Conservation (phyloP, 2,888 invertebrate species). For the Sisyra terminalis region DNA sequence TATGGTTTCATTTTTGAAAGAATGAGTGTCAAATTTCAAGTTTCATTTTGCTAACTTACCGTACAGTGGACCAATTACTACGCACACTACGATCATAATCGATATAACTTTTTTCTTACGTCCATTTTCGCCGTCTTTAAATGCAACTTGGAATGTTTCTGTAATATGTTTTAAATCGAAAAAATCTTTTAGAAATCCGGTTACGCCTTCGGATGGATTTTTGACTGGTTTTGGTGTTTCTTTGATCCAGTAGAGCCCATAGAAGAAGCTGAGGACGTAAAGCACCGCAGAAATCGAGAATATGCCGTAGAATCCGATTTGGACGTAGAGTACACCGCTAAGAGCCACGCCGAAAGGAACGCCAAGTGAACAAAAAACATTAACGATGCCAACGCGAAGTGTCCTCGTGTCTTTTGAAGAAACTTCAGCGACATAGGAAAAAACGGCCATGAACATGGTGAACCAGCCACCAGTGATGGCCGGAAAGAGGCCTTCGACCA, state of each 20-base stretch:
- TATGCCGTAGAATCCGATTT: constrained; percentile 69
- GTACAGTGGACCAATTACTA: constrained; percentile 71
- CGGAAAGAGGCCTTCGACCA: constrained; percentile 34
- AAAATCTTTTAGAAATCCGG: constrained; percentile 46
- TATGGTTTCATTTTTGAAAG: too few relatives aligned
- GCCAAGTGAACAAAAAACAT: constrained; percentile 75
- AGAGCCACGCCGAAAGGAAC: constrained; percentile 80
- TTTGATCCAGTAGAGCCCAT: constrained; percentile 53
- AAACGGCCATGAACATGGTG: constrained; percentile 80
- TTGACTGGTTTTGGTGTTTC: constrained; percentile 40
- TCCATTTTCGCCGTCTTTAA: constrained; percentile 60
- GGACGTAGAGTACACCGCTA: constrained; percentile 61
- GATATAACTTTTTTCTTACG: constrained; percentile 56
- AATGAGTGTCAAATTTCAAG: not conserved
- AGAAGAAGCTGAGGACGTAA: constrained; percentile 57
- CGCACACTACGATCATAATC: constrained; percentile 66
- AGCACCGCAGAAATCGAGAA: constrained; percentile 60
- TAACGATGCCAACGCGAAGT: constrained; percentile 70
- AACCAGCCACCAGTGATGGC: constrained; percentile 51
- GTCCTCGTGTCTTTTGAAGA: constrained; percentile 72
- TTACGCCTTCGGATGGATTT: constrained; percentile 26
- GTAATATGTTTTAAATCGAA: constrained; percentile 61
- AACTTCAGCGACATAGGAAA: constrained; percentile 78
- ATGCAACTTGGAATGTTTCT: constrained; percentile 64
- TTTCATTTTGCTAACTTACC: constrained; percentile 38